Evolutionary conservation across 2,888 invertebrate species (phyloP).

Genomic region (Metalampra italica): DNA sequence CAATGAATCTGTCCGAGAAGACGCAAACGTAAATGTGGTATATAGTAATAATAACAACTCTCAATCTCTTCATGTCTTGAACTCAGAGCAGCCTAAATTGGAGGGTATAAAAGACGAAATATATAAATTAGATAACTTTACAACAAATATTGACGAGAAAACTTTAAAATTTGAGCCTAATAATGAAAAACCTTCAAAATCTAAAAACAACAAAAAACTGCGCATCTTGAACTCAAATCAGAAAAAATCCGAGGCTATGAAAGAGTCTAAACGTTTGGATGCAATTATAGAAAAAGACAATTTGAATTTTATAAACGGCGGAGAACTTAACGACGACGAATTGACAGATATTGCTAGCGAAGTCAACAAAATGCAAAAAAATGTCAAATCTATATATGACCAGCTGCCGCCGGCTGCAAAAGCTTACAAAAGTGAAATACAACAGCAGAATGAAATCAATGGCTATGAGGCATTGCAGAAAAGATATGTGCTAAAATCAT

Average conservation of each 20-base stretch:
- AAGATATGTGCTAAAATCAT: not conserved
- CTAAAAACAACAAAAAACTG: not conserved
- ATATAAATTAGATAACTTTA: too few species aligned
- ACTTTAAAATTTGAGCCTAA: slow-evolving; percentile 6
- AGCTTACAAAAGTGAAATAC: not conserved
- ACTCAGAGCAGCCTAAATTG: too few species aligned
- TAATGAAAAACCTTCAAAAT: not conserved
- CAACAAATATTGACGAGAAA: too few species aligned
- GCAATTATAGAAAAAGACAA: slow-evolving; percentile 31
- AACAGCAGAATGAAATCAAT: not conserved
- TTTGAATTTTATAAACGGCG: slow-evolving; percentile 22
- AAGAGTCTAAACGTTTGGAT: slow-evolving; percentile 6
- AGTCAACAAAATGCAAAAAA: slow-evolving; percentile 1
- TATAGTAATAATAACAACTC: too few species aligned
- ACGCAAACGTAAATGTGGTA: too few species aligned
- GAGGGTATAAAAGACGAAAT: too few species aligned
- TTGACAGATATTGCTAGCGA: slow-evolving; percentile 15
- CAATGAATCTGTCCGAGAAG: too few species aligned
- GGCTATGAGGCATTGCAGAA: not conserved
- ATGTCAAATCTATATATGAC: not conserved
- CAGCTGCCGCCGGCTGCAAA: not conserved
- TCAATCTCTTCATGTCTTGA: too few species aligned
- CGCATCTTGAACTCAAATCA: not conserved
- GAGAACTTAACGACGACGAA: slow-evolving; percentile 18
- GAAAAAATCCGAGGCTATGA: not conserved